phyloP scores from a whole-genome alignment of 2,888 invertebrate genomes.

The Rhopalosiphum nymphaeae region DNA sequence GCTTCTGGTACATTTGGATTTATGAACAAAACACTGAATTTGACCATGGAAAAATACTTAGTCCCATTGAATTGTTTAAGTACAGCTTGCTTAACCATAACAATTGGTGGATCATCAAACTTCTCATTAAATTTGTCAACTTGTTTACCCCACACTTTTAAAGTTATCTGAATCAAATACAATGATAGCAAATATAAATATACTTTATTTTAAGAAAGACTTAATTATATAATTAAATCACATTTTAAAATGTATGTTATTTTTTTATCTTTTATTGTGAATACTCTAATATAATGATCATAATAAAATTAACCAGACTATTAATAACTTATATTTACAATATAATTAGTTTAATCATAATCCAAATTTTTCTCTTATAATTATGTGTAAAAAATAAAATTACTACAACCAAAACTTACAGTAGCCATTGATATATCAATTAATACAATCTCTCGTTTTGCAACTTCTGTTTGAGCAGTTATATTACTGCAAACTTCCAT shows the following conservation, averaged over 20 bases:
- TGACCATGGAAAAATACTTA: conserved; percentile 43
- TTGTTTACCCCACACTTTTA: conserved; percentile 57
- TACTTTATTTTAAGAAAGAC: not conserved
- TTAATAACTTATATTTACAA: not conserved
- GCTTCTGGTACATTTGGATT: conserved; percentile 36
- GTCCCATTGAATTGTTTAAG: conserved; percentile 42
- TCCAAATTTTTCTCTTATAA: not conserved
- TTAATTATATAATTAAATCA: not conserved
- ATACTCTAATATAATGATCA: not conserved
- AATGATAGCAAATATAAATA: not conserved
- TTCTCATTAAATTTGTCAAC: conserved; percentile 30
- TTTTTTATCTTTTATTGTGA: not conserved
- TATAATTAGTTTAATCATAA: not conserved
- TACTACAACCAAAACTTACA: conserved; percentile 16
- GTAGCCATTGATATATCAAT: conserved; percentile 55
- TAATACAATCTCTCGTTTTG: conserved; percentile 51
- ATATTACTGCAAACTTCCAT: conserved; percentile 45
- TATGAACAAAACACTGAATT: conserved; percentile 5
- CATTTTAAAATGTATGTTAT: not conserved
- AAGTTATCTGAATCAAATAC: conserved; percentile 33
- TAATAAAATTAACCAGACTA: not conserved
- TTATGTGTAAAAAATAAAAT: not conserved
- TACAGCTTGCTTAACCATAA: conserved; percentile 42
- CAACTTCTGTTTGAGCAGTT: not conserved
- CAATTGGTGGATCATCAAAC: conserved; percentile 20